Evolutionary conservation across 2,797 vertebrate species (phyloP).

Genomic region (Myripristis murdjan): DNA sequence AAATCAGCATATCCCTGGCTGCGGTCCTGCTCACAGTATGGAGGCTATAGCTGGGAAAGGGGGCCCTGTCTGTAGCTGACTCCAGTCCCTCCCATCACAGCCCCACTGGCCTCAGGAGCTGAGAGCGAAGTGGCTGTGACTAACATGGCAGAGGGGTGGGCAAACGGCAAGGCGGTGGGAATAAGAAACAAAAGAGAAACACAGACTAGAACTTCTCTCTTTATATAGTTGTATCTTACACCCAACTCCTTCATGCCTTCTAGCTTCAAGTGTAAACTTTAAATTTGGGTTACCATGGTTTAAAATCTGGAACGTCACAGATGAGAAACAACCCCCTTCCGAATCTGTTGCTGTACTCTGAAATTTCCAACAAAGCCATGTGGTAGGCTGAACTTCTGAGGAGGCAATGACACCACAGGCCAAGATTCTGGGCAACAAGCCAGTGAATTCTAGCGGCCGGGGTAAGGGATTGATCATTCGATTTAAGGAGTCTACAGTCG

Average conservation of each 20-base stretch:
- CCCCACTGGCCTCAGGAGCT: slow-evolving; percentile 22
- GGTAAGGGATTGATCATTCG: slow-evolving; percentile 66
- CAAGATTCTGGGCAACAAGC: slow-evolving; percentile 61
- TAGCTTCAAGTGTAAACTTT: neutral
- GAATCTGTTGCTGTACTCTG: slow-evolving; percentile 18
- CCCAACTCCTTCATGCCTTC: neutral
- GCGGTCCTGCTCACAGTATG: slow-evolving; percentile 41
- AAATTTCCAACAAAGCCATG: slow-evolving; percentile 36
- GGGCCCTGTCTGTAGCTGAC: no score
- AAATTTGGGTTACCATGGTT: neutral
- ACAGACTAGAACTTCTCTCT: neutral
- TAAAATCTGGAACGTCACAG: slow-evolving; percentile 20
- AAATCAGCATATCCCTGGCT: slow-evolving; percentile 67
- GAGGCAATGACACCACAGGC: slow-evolving; percentile 61
- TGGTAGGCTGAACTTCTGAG: slow-evolving; percentile 48
- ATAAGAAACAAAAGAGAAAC: neutral
- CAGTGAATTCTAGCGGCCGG: slow-evolving; percentile 59
- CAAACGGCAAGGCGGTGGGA: neutral
- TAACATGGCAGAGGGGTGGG: neutral
- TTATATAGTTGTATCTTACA: neutral
- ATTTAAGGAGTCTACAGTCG: slow-evolving; percentile 63
- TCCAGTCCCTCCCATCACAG: neutral
- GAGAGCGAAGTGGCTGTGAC: slow-evolving; percentile 46
- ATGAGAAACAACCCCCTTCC: neutral
- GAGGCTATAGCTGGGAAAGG: slow-evolving; percentile 50